Evolutionary conservation across 35 echinoderm and acorn worm genomes (phyloP), one percentile per base, ranked within the genome.

Genomic region (Lytechinus variegatus): DNA sequence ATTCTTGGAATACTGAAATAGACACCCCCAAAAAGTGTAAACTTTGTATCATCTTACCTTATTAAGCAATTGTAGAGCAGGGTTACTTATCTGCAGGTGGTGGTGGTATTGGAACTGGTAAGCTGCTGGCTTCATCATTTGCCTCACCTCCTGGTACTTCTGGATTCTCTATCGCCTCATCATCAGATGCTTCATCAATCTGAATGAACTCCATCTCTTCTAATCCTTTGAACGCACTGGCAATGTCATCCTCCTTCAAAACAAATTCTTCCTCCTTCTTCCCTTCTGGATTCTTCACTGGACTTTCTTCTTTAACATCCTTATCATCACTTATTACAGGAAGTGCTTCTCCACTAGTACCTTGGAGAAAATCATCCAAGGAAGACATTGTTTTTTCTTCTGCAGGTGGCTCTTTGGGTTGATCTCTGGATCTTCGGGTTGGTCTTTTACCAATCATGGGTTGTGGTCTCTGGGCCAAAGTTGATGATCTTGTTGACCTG

Each of bases 361-460:
- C 91, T 53, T 55, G 91, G 52, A 93, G 91, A 53, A 93, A 93
- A 54, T 27, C 52, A 14, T 93, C 91, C n/a, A 93, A 54, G 33
- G 52, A 54, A 29, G 54, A 93, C 55, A 2, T 53, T 1, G 24
- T 27, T 29, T 14, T 53, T 89, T 89, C 61, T 33, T 89, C 87
- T n/a, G 10, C 52, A 14, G 91, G 91, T 16, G 91, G n/a, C n/a
- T 54, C 91, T 29, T 93, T 56, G n/a, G 91, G 91, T 9, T 33
- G 28, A 27, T 93, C 91, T 54, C 53, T 93, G 28, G 54, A 14
- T 24, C 53, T 54, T 8, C 91, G 91, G 6, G 54, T 93, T 53
- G 91, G 91, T 56, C 91, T 11, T 27, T 93, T 93, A 27, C 91
- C 91, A 54, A 93, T 93, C 91, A 93, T 93, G 52, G 91, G 91